Conservation (phyloP, 2,888 invertebrate species). For the Epinotia demarniana region DNA sequence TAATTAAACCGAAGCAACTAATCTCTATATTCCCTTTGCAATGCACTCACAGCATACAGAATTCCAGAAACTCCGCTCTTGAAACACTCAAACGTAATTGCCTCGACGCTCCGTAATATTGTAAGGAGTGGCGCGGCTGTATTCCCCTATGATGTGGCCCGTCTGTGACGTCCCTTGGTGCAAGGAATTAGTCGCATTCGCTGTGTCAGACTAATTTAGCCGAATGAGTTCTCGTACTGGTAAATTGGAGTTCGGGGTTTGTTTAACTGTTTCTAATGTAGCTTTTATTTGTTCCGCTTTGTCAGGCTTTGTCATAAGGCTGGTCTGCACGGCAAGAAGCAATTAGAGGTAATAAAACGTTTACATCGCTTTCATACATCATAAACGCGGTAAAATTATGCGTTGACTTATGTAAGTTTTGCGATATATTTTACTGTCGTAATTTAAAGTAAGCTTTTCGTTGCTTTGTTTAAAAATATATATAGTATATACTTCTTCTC, state of each 20-base stretch:
- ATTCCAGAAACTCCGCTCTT: slow-evolving; percentile 18
- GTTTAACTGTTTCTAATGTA: slow-evolving; percentile 23
- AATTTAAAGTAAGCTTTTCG: no score
- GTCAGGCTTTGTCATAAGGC: background rate
- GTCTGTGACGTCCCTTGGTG: background rate
- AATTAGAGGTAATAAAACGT: background rate
- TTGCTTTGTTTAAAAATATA: no score
- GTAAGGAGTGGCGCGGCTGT: slow-evolving; percentile 14
- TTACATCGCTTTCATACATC: background rate
- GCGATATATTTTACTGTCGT: no score
- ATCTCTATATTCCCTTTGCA: slow-evolving; percentile 16
- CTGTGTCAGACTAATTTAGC: slow-evolving; percentile 16
- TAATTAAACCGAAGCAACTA: slow-evolving; percentile 16
- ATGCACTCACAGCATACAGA: slow-evolving; percentile 12
- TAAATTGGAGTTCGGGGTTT: slow-evolving; percentile 23
- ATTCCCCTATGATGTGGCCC: slow-evolving; percentile 7
- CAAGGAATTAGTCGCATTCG: slow-evolving; percentile 26
- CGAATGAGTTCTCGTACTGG: slow-evolving; percentile 13
- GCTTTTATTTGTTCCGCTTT: slow-evolving; percentile 20
- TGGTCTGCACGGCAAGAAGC: background rate
- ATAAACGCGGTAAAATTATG: background rate
- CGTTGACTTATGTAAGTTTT: no score
- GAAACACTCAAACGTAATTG: background rate
- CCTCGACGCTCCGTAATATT: background rate
- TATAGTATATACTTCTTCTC: no score